Evolutionary conservation across 92 coral and sea anemone genomes (phyloP).

Genomic region (Galaxea fascicularis): DNA sequence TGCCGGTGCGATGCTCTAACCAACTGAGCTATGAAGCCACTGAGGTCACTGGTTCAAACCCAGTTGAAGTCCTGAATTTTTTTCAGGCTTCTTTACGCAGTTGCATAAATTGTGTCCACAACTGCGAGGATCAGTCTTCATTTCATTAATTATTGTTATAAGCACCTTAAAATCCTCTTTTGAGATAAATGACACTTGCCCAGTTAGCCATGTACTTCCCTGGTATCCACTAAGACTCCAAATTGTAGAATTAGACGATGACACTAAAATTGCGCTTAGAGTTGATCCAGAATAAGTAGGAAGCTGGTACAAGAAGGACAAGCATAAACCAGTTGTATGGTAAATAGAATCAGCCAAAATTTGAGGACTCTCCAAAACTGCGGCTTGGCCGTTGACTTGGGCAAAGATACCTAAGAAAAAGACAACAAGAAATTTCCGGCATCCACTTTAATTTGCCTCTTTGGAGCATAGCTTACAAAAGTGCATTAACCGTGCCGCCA

Average conservation of each 20-base stretch:
- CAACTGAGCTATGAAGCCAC: too few species aligned
- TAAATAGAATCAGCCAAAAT: conserved; percentile 36
- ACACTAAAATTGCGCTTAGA: conserved; percentile 40
- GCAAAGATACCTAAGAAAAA: background rate
- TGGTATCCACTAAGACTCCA: conserved; percentile 77
- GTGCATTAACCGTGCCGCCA: background rate
- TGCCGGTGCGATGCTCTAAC: too few species aligned
- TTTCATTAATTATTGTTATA: too few species aligned
- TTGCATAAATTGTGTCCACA: too few species aligned
- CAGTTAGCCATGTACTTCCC: conserved; percentile 69
- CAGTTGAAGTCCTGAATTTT: too few species aligned
- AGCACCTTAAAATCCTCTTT: conserved; percentile 62
- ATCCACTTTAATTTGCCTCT: background rate
- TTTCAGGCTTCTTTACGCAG: too few species aligned
- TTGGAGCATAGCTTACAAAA: background rate
- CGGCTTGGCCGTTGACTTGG: background rate
- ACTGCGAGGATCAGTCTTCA: too few species aligned
- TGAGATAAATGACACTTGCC: conserved; percentile 61
- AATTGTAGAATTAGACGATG: conserved; percentile 41
- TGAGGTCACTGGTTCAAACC: too few species aligned
- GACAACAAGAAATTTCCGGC: background rate
- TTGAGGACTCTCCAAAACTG: conserved; percentile 63
- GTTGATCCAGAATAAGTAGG: conserved; percentile 61
- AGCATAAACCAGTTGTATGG: conserved; percentile 61
- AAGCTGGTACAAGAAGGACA: conserved; percentile 62